These are phyloP conservation scores for Alauda arvensis DNA, from an alignment of 2,797 vertebrate genomes.

Conservation along the genomic window DNA sequence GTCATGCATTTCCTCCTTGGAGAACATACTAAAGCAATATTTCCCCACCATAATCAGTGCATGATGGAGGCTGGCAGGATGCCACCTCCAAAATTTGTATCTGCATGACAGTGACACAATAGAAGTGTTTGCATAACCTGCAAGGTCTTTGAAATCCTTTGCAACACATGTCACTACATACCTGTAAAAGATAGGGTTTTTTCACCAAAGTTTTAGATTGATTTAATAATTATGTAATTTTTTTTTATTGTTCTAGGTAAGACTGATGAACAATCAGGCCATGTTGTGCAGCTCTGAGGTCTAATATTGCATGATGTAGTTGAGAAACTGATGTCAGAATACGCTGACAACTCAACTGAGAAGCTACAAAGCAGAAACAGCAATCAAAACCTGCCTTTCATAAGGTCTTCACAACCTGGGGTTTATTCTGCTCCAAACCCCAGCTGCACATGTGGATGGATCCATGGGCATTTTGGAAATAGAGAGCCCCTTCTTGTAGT, in stretches of 20 bases:
- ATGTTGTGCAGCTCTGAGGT: not conserved
- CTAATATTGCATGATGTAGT: not conserved
- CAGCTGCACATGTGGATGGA: not conserved
- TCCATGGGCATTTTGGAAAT: not conserved
- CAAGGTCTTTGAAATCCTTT: not conserved
- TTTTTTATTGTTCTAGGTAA: not conserved
- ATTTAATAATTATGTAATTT: not conserved
- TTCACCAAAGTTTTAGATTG: not conserved
- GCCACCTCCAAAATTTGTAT: not conserved
- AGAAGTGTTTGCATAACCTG: not conserved
- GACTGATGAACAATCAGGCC: not conserved
- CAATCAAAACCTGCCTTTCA: not conserved
- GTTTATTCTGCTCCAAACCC: not conserved
- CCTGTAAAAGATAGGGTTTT: not conserved
- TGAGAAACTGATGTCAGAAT: not conserved
- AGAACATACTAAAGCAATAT: not conserved
- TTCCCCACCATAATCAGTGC: not conserved
- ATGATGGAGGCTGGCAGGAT: not conserved
- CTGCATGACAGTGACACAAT: not conserved
- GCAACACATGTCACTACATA: not conserved
- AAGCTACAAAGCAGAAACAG: not conserved
- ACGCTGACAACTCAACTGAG: not conserved
- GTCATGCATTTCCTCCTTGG: not conserved
- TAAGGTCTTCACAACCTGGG: not conserved
- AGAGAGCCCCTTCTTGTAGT: not conserved